phyloP scores from a whole-genome alignment of 2,113 vertebrate genomes.

The Rhineura floridana region DNA sequence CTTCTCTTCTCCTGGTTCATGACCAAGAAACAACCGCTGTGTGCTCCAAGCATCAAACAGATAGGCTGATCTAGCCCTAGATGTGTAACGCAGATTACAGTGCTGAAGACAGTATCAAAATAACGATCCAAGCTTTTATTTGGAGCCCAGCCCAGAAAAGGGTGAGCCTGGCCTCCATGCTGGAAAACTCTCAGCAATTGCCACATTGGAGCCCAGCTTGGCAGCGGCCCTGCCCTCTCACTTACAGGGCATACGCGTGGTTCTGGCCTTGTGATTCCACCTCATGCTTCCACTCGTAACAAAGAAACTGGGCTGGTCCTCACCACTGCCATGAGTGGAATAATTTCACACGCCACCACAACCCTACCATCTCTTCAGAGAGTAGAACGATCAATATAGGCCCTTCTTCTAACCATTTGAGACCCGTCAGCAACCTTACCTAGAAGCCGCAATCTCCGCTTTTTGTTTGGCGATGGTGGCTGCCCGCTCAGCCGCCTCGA shows the following conservation, averaged over 20 bases:
- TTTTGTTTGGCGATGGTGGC: slow-evolving; percentile 97
- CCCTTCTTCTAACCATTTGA: not conserved
- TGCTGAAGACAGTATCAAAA: not conserved
- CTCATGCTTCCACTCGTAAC: not conserved
- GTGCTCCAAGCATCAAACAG: not conserved
- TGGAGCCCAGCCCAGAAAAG: not conserved
- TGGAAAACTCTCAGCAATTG: too few relatives aligned
- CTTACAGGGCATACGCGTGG: too few relatives aligned
- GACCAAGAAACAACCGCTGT: not conserved
- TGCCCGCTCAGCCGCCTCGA: slow-evolving; percentile 91
- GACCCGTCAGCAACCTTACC: slow-evolving; percentile 73
- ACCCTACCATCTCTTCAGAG: not conserved
- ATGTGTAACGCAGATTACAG: too few relatives aligned
- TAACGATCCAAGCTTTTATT: not conserved
- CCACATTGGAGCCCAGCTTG: not conserved
- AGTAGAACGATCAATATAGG: accelerated
- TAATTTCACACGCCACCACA: too few relatives aligned
- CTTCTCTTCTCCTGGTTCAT: not conserved
- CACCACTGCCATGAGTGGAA: too few relatives aligned
- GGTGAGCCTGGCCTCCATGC: too few relatives aligned
- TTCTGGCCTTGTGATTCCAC: not conserved
- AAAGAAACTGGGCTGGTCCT: not conserved
- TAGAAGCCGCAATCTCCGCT: slow-evolving; percentile 94
- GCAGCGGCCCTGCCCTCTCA: not conserved
- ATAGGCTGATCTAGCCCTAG: not conserved